Evolutionary conservation across 2,113 vertebrate genomes (phyloP).

Genomic region (Platysternon megacephalum): DNA sequence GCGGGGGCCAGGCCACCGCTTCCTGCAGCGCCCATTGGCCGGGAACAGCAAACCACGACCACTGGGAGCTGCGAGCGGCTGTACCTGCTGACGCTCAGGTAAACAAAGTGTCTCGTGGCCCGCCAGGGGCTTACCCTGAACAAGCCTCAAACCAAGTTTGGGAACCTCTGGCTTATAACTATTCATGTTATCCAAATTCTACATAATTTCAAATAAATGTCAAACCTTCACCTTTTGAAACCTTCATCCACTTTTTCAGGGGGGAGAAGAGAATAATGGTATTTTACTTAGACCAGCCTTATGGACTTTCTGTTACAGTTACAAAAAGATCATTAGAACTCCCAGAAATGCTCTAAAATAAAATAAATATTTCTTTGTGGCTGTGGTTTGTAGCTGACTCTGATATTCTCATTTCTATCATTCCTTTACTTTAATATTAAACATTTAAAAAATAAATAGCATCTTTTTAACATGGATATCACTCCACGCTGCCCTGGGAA

Average conservation of each 20-base stretch:
- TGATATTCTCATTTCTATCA: constrained; percentile 35
- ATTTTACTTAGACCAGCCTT: neutral
- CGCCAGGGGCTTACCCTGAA: too few relatives aligned
- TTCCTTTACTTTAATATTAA: constrained; percentile 40
- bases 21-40: too few relatives aligned
- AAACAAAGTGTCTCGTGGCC: too few relatives aligned
- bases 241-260: neutral
- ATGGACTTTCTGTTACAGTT: neutral
- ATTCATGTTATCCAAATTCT: neutral
- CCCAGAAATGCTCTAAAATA: neutral
- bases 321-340: neutral
- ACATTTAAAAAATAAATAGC: constrained; percentile 7
- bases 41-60: too few relatives aligned
- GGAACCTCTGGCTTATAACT: neutral
- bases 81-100: too few relatives aligned
- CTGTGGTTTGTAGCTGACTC: neutral
- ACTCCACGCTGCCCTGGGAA: constrained; percentile 27
- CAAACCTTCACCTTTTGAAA: neutral
- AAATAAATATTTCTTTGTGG: neutral
- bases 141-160: too few relatives aligned
- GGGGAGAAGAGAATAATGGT: neutral
- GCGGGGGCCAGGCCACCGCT: too few relatives aligned
- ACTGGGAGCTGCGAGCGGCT: too few relatives aligned
- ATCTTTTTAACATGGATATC: constrained; percentile 22
- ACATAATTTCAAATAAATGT: neutral